Base-by-base conservation (phyloP, 2,888 invertebrate species). In the Dendrolimus pini region DNA sequence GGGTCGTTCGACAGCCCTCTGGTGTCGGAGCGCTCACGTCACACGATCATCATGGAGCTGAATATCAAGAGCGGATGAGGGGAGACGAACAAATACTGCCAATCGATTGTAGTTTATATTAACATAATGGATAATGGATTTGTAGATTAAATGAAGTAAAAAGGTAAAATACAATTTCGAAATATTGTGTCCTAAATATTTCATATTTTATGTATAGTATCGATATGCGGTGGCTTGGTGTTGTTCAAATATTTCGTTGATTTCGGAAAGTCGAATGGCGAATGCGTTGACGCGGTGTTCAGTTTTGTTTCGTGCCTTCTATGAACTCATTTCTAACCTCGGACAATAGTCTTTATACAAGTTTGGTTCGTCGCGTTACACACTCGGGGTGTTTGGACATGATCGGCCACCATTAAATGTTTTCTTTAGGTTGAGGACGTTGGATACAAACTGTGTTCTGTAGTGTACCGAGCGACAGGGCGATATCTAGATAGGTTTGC, bases 361-460 rank as follows among this genome's bases (percentile, higher is more conserved):
- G 52, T 61, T 65, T 59, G 55, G 59, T 60, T 60, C 60, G 61
- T 59, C 56, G 53, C 54, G 56, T 53, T 58, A 52, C 59, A 42
- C 56, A 56, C 58, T 61, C 14, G 57, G 63, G 62, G 62, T 61
- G 69, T 69, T 70, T 68, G 75, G 66, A 70, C 74, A 68, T 54
- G 53, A 71, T 67, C 78, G 74, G 73, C 71, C 77, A 71, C 75
- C 77, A 62, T 73, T 80, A 75, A 77, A 81, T 80, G 84, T 84
- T 87, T 82, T 79, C 74, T 75, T 81, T 84, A 80, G 78, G 76
- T 71, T 69, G 82, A 81, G 82, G 79, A 74, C 69, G 83, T 77
- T 79, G 87, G 89, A 88, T 89, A 88, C 87, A 83, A 83, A 84
- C 80, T 88, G 89, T 88, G 88, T 88, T 89, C 88, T 82, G 86